These are phyloP conservation scores for Cylindroiulus punctatus DNA, from an alignment of 2,888 invertebrate genomes.

Conservation along the genomic window DNA sequence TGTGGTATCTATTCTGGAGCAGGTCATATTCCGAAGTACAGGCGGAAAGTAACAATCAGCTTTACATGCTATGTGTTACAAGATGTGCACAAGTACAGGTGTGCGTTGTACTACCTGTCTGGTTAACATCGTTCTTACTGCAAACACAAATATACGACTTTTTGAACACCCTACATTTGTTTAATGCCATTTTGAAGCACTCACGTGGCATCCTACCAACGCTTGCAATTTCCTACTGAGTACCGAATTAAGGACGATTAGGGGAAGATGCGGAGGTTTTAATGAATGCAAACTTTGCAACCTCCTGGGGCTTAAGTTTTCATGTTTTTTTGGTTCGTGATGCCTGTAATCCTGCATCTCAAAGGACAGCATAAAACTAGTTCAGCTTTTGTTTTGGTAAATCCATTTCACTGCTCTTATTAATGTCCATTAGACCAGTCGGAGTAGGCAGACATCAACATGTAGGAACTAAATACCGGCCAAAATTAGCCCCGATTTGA, in stretches of 20 bases:
- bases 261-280: neutral
- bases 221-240: neutral
- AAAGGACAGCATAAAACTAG: neutral
- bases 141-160: too few relatives aligned
- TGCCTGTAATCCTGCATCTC: slow-evolving; percentile 1
- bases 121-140: too few relatives aligned
- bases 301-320: neutral
- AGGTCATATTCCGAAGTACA: too few relatives aligned
- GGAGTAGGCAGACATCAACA: neutral
- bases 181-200: neutral
- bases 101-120: too few relatives aligned
- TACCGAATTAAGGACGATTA: neutral
- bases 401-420: neutral
- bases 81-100: too few relatives aligned
- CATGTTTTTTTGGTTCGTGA: neutral
- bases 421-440: neutral
- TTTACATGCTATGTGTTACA: too few relatives aligned
- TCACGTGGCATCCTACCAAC: neutral
- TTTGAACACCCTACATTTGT: too few relatives aligned
- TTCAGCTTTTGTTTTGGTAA: neutral
- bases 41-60: too few relatives aligned
- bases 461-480: neutral
- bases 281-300: neutral
- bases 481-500: neutral
- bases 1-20: too few relatives aligned